Evolutionary conservation across 2,797 vertebrate species (phyloP).

Genomic region (Aeoliscus strigatus): DNA sequence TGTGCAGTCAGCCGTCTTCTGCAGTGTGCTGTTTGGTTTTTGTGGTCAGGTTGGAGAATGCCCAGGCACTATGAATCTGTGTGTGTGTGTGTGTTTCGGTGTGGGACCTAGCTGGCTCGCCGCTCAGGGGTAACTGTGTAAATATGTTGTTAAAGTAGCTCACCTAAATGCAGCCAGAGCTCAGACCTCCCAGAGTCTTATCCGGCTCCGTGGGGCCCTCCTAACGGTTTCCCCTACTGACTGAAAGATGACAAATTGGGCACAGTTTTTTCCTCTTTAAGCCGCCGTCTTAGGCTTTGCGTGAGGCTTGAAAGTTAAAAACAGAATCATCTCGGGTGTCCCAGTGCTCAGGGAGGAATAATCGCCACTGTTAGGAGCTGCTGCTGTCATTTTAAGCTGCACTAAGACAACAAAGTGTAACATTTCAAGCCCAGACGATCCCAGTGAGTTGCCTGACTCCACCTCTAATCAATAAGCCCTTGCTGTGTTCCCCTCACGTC

Average conservation of each 20-base stretch:
- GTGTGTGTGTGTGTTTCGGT: conserved; percentile 47
- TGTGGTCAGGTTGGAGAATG: conserved; percentile 53
- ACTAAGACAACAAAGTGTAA: too few relatives aligned
- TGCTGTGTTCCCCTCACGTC: too few relatives aligned
- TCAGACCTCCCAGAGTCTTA: conserved; percentile 49
- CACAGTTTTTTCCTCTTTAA: conserved; percentile 6
- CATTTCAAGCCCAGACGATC: too few relatives aligned
- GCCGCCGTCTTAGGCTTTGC: conserved; percentile 7
- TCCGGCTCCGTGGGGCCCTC: conserved; percentile 27
- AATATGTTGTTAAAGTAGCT: conserved; percentile 51
- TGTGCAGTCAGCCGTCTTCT: conserved; percentile 34
- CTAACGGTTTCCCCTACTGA: conserved; percentile 16
- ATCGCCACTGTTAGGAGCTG: too few relatives aligned
- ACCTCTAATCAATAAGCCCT: too few relatives aligned
- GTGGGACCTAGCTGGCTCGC: conserved; percentile 27
- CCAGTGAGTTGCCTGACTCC: too few relatives aligned
- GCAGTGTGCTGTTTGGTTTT: conserved; percentile 56
- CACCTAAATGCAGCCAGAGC: conserved; percentile 27
- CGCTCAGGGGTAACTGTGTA: conserved; percentile 53
- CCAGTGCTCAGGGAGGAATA: too few relatives aligned
- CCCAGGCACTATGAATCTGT: conserved; percentile 47
- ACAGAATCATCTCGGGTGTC: too few relatives aligned
- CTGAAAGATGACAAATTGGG: conserved; percentile 9
- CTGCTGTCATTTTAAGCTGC: too few relatives aligned
- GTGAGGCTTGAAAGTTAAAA: too few relatives aligned